Conservation (phyloP, 2,888 invertebrate species). For the Mesoligia furuncula region DNA sequence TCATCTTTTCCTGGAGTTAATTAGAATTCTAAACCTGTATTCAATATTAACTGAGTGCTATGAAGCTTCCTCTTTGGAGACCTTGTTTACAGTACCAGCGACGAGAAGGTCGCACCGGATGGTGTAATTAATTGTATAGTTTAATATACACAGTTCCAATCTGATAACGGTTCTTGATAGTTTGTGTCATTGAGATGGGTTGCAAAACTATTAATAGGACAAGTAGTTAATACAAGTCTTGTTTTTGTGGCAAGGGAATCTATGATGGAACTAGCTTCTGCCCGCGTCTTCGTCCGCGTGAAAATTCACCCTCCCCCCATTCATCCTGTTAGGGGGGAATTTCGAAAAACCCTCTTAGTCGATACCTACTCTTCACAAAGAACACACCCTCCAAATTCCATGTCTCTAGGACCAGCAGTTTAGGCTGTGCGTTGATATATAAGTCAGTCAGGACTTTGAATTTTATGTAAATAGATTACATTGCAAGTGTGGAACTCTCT, state of each 20-base stretch:
- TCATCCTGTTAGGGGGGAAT: too few species aligned
- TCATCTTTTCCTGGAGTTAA: background rate
- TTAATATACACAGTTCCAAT: constrained; percentile 15
- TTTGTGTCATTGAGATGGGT: background rate
- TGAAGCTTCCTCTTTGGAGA: background rate
- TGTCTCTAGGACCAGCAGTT: too few species aligned
- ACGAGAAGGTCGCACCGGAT: background rate
- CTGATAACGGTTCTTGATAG: constrained; percentile 7
- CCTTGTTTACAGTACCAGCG: background rate
- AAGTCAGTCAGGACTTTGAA: too few species aligned
- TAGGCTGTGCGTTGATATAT: too few species aligned
- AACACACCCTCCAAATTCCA: too few species aligned
- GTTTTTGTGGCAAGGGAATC: background rate
- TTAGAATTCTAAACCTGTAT: background rate
- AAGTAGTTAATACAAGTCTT: background rate
- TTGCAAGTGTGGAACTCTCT: too few species aligned
- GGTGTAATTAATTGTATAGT: constrained; percentile 18
- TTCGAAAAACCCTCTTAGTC: too few species aligned
- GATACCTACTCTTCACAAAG: too few species aligned
- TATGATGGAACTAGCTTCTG: background rate
- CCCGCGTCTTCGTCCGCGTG: too few species aligned
- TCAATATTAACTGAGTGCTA: background rate
- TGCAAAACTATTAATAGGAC: too few species aligned
- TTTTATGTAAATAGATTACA: too few species aligned
- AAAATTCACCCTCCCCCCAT: too few species aligned